Conservation (phyloP, 2,888 invertebrate species). For the Elegia similella region DNA sequence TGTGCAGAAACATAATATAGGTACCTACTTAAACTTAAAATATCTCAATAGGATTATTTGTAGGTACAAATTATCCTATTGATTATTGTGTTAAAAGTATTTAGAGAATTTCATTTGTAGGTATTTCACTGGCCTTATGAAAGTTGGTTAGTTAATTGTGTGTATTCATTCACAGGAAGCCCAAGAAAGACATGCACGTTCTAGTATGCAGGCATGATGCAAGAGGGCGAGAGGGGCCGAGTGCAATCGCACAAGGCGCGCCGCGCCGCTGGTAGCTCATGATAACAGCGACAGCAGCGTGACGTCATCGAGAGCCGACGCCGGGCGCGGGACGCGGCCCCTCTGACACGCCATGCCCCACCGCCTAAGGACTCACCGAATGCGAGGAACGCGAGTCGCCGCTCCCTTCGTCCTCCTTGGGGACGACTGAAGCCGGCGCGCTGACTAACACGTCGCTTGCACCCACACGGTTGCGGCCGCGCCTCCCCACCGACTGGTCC, state of each 20-base stretch:
- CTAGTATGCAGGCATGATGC: slow-evolving; percentile 39
- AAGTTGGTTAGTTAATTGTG: too few relatives aligned
- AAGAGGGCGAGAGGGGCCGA: slow-evolving; percentile 52
- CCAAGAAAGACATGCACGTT: slow-evolving; percentile 6
- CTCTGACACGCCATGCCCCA: slow-evolving; percentile 40
- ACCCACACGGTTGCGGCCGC: slow-evolving; percentile 88
- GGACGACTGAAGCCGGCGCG: slow-evolving; percentile 48
- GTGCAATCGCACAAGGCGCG: slow-evolving; percentile 36
- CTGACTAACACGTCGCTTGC: slow-evolving; percentile 82
- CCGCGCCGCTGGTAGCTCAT: slow-evolving; percentile 33
- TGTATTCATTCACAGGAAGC: neutral
- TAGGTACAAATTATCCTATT: too few relatives aligned
- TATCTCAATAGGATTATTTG: too few relatives aligned
- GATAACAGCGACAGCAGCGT: slow-evolving; percentile 54
- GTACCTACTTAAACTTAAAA: too few relatives aligned
- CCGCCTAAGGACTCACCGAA: slow-evolving; percentile 63
- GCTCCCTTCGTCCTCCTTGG: slow-evolving; percentile 76
- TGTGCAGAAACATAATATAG: too few relatives aligned
- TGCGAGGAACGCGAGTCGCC: slow-evolving; percentile 73
- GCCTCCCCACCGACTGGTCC: slow-evolving; percentile 82
- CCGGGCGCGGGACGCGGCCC: slow-evolving; percentile 49
- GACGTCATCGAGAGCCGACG: slow-evolving; percentile 56
- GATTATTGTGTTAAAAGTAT: too few relatives aligned
- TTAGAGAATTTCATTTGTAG: too few relatives aligned
- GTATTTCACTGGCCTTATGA: too few relatives aligned